Evolutionary conservation across 2,797 vertebrate species (phyloP).

Genomic region (Apogon hyalosoma): DNA sequence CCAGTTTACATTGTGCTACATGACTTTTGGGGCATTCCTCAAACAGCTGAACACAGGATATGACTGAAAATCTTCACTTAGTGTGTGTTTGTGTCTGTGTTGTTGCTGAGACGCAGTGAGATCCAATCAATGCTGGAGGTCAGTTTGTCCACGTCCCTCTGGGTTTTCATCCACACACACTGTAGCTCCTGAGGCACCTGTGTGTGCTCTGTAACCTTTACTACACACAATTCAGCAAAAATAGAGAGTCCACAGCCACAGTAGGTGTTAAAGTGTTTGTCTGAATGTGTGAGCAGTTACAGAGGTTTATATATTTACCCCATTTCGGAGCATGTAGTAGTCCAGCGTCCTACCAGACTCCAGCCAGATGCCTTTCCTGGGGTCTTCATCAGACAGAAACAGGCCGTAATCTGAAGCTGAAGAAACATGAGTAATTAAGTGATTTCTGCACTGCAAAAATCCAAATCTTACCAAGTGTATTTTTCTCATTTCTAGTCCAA

Average conservation of each 20-base stretch:
- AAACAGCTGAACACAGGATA: too few species aligned
- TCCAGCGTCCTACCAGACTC: constrained; percentile 96
- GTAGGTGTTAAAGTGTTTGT: background rate
- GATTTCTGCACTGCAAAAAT: too few species aligned
- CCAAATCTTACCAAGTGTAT: too few species aligned
- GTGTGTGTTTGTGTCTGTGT: too few species aligned
- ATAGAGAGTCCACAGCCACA: background rate
- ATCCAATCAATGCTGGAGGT: constrained; percentile 1
- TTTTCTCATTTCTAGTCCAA: too few species aligned
- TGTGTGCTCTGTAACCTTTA: constrained; percentile 16
- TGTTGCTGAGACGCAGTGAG: constrained; percentile 5
- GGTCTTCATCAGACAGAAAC: constrained; percentile 97
- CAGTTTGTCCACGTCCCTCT: constrained; percentile 5
- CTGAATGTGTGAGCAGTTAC: background rate
- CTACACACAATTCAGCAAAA: constrained; percentile 18
- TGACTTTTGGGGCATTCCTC: too few species aligned
- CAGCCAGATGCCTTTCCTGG: constrained; percentile 98
- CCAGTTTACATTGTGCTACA: too few species aligned
- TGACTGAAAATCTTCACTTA: too few species aligned
- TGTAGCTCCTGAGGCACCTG: background rate
- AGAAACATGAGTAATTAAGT: constrained; percentile 11
- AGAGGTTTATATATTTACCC: constrained; percentile 84
- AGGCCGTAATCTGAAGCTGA: constrained; percentile 96
- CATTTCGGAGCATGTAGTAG: constrained; percentile 99
- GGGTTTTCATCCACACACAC: constrained; percentile 12